Evolutionary conservation across 1,140 invertebrate species (phyloP), one percentile per base, ranked within the genome.

Genomic region (Medauroidea extradentata): DNA sequence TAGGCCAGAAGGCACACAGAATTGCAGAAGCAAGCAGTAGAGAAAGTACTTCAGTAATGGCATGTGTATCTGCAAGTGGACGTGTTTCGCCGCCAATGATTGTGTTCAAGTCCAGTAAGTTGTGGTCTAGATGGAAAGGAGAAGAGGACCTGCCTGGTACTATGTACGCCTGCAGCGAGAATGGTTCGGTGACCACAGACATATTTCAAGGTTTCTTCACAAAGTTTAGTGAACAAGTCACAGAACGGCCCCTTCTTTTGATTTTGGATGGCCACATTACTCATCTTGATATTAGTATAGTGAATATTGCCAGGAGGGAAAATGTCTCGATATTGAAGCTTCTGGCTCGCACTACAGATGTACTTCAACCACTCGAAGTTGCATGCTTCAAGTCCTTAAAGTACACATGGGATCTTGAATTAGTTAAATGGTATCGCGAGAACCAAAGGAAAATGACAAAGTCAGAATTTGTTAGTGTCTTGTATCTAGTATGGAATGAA

Each of bases 1-100:
- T 38, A 57, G 57, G 49, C 25, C 46, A 58, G 27, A 58, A 54
- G 38, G 57, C 57, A n/a, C 52, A 58, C 34, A 51, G 57, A 56
- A 38, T 38, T 25, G 23, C 27, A 18, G 29, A 58, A 16, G 57
- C 50, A 14, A 24, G 25, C 14, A 52, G 52, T 9, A 19, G 42
- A 57, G 29, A 56, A 41, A 59, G 49, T 43, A 59, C 57, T 38
- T 51, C 54, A n/a, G 41, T 59, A 13, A 42, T 59, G 23, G 57
- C 25, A 34, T 59, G 57, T 27, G 53, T 25, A 41, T 49, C 44
- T 53, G 57, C 57, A 41, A 41, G 50, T 29, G 57, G 51, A 16
- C 34, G 14, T 29, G 50, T 59, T 19, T 18, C 23, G 14, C 50
- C 57, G 11, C 29, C 29, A 34, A 34, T 34, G 29, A 11, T 34